These are phyloP conservation scores for Pantherophis guttatus DNA, from an alignment of 2,113 vertebrate genomes.

Conservation along the genomic window DNA sequence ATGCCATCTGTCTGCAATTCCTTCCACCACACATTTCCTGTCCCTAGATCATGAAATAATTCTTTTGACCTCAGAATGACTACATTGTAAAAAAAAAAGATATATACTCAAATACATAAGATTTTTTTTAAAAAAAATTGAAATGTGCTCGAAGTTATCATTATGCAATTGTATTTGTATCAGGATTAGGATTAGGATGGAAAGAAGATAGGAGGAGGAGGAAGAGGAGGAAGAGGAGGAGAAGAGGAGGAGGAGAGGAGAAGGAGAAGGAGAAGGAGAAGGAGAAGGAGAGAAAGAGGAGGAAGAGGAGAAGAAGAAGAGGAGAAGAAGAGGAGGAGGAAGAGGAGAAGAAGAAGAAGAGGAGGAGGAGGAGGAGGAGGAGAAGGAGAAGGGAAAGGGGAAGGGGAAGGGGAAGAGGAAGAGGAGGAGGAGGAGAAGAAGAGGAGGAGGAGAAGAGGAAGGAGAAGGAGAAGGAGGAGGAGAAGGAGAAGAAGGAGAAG, in stretches of 20 bases:
- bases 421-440: no score
- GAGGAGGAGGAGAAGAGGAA: no score
- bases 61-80: neutral
- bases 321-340: no score
- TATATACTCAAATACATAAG: neutral
- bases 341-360: neutral
- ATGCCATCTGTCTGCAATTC: neutral
- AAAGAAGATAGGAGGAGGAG: neutral
- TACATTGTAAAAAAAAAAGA: neutral
- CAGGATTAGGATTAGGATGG: no score
- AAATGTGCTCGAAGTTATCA: neutral
- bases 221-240: neutral
- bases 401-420: no score
- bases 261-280: no score
- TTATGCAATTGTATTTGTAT: neutral
- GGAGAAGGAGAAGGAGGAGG: neutral
- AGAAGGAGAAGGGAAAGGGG: no score
- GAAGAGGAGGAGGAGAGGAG: no score
- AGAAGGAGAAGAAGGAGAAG: accelerated
- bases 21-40: neutral
- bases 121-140: neutral
- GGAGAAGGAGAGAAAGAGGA: neutral
- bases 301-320: neutral
- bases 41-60: neutral
- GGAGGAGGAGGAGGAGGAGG: neutral